Evolutionary conservation across 2,797 vertebrate species (phyloP).

Genomic region (Gambelia wislizenii): DNA sequence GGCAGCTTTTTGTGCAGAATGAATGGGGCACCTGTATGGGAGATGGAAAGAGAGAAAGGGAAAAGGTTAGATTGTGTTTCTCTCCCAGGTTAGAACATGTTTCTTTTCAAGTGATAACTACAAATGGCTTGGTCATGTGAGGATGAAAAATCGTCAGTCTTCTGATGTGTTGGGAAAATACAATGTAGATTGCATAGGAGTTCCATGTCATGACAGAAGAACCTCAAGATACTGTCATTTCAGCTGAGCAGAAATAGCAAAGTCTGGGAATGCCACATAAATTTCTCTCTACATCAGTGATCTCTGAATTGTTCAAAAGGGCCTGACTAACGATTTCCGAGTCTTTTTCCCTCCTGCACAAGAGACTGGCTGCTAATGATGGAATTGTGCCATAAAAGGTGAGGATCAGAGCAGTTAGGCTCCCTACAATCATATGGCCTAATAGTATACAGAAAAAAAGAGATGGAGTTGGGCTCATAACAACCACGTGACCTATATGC

Average conservation of each 20-base stretch:
- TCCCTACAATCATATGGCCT: neutral
- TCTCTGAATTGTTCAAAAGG: neutral
- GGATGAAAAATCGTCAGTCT: no score
- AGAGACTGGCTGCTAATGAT: neutral
- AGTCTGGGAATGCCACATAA: no score
- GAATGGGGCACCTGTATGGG: neutral
- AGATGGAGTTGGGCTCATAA: neutral
- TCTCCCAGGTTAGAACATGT: no score
- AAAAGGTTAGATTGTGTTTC: neutral
- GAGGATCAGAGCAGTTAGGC: neutral
- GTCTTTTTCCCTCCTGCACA: neutral
- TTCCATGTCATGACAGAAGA: no score
- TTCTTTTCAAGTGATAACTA: no score
- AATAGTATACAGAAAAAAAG: neutral
- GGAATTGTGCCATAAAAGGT: neutral
- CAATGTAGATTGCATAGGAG: no score
- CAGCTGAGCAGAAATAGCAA: no score
- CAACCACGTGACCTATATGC: no score
- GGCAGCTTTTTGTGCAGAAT: neutral
- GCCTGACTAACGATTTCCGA: neutral
- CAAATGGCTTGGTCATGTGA: no score
- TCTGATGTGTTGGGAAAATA: no score
- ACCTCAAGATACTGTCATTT: no score
- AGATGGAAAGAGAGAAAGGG: neutral
- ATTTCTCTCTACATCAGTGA: no score